Evolutionary conservation across 1,140 invertebrate species (phyloP).

Genomic region (Diachasmimorpha longicaudata): DNA sequence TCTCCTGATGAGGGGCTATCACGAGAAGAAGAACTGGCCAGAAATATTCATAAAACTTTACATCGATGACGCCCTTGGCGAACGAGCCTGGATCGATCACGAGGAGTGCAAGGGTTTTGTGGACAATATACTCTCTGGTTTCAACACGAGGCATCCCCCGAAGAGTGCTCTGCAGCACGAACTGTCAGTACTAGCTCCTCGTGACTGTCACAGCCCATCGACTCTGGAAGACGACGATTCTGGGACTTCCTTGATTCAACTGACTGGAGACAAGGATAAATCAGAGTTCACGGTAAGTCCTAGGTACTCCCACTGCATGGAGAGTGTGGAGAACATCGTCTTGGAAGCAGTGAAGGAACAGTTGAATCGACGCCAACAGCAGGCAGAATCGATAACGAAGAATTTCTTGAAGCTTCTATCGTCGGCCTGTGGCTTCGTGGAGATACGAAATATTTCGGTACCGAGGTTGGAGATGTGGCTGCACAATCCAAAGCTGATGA

Average conservation of each 20-base stretch:
- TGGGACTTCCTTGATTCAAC: constrained; percentile 48
- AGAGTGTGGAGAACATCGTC: constrained; percentile 81
- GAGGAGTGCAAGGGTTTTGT: constrained; percentile 90
- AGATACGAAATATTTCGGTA: constrained; percentile 83
- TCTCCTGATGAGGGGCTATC: constrained; percentile 81
- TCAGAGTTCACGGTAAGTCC: constrained; percentile 59
- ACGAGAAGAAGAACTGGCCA: constrained; percentile 79
- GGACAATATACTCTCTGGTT: constrained; percentile 89
- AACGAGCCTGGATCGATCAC: constrained; percentile 92
- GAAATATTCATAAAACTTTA: constrained; percentile 84
- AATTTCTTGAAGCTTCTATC: constrained; percentile 88
- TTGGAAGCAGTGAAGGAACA: constrained; percentile 89
- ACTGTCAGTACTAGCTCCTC: constrained; percentile 59
- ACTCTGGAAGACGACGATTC: constrained; percentile 67
- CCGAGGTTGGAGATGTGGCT: constrained; percentile 91
- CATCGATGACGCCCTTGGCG: constrained; percentile 92
- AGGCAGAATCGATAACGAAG: constrained; percentile 80
- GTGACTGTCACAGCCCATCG: constrained; percentile 62
- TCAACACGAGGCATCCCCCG: constrained; percentile 82
- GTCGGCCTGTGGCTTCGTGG: constrained; percentile 82
- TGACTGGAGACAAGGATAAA: constrained; percentile 61
- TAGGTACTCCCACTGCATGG: constrained; percentile 70
- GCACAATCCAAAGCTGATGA: constrained; percentile 92
- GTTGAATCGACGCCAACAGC: constrained; percentile 76
- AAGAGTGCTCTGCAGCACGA: constrained; percentile 68